Evolutionary conservation across 2,113 vertebrate genomes (phyloP), one percentile per base, ranked within the genome.

Genomic region (Corapipo altera): DNA sequence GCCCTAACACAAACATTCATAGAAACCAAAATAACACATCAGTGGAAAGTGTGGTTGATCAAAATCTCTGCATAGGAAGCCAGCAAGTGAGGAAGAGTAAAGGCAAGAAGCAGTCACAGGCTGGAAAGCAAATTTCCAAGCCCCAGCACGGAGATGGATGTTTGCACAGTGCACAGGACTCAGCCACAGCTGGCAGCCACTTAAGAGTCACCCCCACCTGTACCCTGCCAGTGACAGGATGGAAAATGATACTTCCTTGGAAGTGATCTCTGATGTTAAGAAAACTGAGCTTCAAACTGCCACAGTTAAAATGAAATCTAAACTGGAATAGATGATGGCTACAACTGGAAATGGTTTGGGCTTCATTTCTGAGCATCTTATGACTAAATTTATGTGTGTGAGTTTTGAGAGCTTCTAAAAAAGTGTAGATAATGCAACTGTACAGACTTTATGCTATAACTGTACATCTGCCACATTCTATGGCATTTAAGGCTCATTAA

Each of bases 401-500:
- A 94, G 69, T 87, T 97, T 89, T 52, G 48, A 96, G 15, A 72
- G 18, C 82, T 93, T 96, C 93, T 51, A 33, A 80, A 93, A 76
- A 95, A 86, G 90, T 70, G n/a, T 93, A 95, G 88, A 72, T 93
- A 71, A 71, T 48, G 82, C 57, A 78, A 94, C 88, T 82, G 48
- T 85, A 66, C 65, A 87, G 84, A 84, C 44, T 94, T 96, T 72
- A 88, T 59, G 66, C 52, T 88, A 17, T 74, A 88, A 89, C 78
- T 41, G 61, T 80, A 87, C 33, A 32, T 95, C 95, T 96, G 93
- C 78, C 95, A 96, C 76, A 69, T 95, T 96, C 95, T 95, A 85
- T 98, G 97, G 96, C 96, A 98, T 98, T 98, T 98, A 98, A 98
- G 97, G 96, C 94, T 98, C 97, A 98, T 97, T 98, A 97, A 98